Conservation (phyloP, 2,113 vertebrate species). For the Cebidichthys violaceus region DNA sequence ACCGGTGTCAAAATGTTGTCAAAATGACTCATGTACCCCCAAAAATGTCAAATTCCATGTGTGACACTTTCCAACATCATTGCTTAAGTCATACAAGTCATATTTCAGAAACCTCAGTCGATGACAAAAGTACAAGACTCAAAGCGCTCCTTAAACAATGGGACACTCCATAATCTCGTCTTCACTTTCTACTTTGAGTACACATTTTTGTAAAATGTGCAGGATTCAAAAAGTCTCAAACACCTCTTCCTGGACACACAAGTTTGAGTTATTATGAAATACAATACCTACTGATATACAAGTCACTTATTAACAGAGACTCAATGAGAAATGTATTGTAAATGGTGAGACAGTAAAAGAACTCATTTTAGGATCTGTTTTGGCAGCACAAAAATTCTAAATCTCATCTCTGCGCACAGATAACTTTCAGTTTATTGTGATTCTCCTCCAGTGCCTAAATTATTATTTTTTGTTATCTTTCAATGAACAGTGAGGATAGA, state of each 20-base stretch:
- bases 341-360: neutral
- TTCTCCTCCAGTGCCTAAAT: constrained; percentile 38
- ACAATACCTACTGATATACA: neutral
- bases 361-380: neutral
- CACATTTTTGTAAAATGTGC: neutral
- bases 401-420: neutral
- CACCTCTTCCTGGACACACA: neutral
- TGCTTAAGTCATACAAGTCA: neutral
- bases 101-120: neutral
- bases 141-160: neutral
- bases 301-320: neutral
- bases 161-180: neutral
- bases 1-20: constrained; percentile 6
- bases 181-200: constrained; percentile 4
- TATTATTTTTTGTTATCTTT: neutral
- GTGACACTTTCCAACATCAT: neutral
- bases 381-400: neutral
- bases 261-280: neutral
- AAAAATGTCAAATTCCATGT: neutral
- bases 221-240: neutral
- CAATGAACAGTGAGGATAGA: neutral
- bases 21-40: constrained; percentile 1
- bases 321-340: neutral
- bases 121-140: neutral
- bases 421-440: constrained; percentile 4